Percentiles rank a stretch among this genome's conserved stretches.
Conservation (phyloP, 2,797 vertebrate species). For the Argya squamiceps region DNA sequence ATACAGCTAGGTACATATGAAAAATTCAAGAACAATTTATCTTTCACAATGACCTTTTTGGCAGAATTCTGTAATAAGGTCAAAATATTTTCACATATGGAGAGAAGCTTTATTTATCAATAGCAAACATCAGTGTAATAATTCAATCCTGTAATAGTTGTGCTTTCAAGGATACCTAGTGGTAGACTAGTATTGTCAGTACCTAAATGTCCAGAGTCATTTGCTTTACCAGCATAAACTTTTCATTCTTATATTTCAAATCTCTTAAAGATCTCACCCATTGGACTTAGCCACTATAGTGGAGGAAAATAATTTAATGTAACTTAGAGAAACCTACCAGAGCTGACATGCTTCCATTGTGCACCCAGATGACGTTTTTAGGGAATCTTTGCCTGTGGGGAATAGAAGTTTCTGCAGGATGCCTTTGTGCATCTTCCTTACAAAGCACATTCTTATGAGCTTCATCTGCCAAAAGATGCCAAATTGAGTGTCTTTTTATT, state of each 20-base stretch:
- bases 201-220: neutral
- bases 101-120: neutral
- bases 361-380: neutral
- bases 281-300: neutral
- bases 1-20: neutral
- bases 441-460: neutral
- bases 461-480: neutral
- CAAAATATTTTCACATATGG: neutral
- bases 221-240: neutral
- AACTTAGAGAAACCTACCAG: neutral
- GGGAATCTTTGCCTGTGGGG: neutral
- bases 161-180: neutral
- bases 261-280: neutral
- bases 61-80: neutral
- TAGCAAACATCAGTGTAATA: neutral
- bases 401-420: neutral
- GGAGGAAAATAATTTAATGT: neutral
- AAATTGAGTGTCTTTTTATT: neutral
- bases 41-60: neutral
- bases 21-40: neutral
- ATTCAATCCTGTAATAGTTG: neutral
- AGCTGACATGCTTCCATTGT: neutral
- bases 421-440: neutral
- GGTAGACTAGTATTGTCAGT: neutral
- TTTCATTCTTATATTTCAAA: neutral